A percentile compares a stretch with the other conserved stretches of the same genome.
phyloP scores from a whole-genome alignment of 2,113 vertebrate species.

The Anguilla rostrata region DNA sequence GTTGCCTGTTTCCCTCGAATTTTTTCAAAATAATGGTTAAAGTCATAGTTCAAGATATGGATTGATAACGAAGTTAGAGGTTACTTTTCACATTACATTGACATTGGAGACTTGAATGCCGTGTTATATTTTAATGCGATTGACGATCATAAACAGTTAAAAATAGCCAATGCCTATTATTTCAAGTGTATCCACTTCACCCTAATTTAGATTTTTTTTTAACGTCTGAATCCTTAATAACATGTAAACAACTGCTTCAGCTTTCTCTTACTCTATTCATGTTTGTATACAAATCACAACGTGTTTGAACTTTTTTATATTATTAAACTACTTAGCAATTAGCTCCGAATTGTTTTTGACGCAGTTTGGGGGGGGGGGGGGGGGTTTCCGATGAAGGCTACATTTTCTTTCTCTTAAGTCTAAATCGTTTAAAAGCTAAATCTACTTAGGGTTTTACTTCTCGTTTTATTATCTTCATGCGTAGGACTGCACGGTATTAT shows the following conservation, averaged over 20 bases:
- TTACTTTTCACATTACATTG: neutral
- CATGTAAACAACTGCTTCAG: neutral
- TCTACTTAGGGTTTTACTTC: neutral
- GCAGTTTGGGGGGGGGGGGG: too few species aligned
- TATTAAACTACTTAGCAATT: too few species aligned
- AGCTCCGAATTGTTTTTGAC: too few species aligned
- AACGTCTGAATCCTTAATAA: neutral
- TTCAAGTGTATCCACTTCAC: neutral
- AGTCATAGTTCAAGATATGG: neutral
- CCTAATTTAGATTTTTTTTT: neutral
- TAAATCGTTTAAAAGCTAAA: neutral
- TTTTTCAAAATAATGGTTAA: neutral
- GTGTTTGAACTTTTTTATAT: too few species aligned
- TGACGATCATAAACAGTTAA: neutral
- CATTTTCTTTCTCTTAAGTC: neutral
- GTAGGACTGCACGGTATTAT: neutral
- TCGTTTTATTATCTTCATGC: neutral
- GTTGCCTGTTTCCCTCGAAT: neutral
- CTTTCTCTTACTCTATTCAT: neutral
- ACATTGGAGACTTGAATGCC: neutral
- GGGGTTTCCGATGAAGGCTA: too few species aligned
- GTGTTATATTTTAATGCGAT: neutral
- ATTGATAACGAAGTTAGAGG: neutral
- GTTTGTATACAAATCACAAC: neutral
- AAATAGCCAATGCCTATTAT: neutral